Base-by-base conservation (phyloP, 2,888 invertebrate species). In the Scaptomyza polygonia region DNA sequence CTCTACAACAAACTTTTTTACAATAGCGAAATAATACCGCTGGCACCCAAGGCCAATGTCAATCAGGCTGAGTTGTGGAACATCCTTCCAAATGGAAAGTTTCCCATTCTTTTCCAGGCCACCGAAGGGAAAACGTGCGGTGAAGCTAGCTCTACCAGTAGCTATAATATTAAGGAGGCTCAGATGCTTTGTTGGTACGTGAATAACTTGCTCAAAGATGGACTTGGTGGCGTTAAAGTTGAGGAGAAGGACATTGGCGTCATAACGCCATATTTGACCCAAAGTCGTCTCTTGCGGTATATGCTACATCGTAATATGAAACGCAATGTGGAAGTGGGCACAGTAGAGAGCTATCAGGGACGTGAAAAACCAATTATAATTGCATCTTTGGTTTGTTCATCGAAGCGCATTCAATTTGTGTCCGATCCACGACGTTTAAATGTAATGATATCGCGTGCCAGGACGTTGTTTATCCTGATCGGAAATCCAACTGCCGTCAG, bases 331-430 rank as follows among this genome's bases (percentile, higher is more conserved):
- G 94, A 94, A 79, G 94, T 95, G 47, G 97, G 97, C 3, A 96
- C 97, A 0, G 96, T 97, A 0, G 97, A 97, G 90, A 94, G 95
- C 34, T 97, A 96, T 91, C 97, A 98, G 90, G 97, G 97, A 0
- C 95, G 96, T 66, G 97, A 98, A 90, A 95, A 95, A 88, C 93
- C 94, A 6, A 94, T 96, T 1, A 95, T 98, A 32, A 94, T 98
- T 5, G 94, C 97, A 48, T 95, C 96, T 0, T 95, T 96, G 0
- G 97, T 96, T 3, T 93, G 97, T 32, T 89, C 89, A 0, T 85
- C 81, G 53, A 57, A 72, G 5, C 57, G 65, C 9, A 55, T 88
- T 11, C 85, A 87, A 1, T 91, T 91, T 71, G 62, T 90, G 11
- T 70, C 74, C 30, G 83, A 84, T 71, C 83, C 89, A 40, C 87